Conservation (phyloP, 2,113 vertebrate genomes). For the Eulemur macaco region DNA sequence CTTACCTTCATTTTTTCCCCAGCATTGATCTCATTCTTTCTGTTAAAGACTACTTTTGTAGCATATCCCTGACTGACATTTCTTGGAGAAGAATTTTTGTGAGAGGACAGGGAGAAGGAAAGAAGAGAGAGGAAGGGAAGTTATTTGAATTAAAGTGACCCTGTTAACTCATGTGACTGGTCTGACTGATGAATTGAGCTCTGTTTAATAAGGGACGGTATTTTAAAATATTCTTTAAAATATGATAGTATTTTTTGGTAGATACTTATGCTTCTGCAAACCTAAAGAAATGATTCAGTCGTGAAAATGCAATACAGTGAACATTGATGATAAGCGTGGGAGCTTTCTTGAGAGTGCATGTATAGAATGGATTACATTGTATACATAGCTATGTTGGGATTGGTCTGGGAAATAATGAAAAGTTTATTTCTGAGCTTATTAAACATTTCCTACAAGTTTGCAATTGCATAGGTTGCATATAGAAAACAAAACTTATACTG, state of each 20-base stretch:
- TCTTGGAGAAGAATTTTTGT: background rate
- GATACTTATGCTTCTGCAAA: background rate
- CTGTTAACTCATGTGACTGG: background rate
- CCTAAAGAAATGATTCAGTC: background rate
- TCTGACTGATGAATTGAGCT: background rate
- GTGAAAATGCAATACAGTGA: background rate
- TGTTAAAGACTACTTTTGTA: background rate
- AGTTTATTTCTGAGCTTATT: background rate
- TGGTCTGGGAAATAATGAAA: background rate
- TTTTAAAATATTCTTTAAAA: constrained; percentile 9
- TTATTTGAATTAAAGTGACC: background rate
- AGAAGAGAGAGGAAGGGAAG: background rate
- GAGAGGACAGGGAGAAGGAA: background rate
- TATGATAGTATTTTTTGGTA: background rate
- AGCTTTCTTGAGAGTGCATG: background rate
- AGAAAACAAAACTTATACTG: background rate
- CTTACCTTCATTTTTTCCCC: background rate
- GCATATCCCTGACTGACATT: background rate
- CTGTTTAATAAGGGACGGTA: background rate
- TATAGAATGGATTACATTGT: background rate
- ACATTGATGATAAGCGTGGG: background rate
- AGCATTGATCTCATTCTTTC: background rate
- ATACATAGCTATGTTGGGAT: background rate
- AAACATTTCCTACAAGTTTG: background rate
- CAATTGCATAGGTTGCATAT: background rate